Percentiles rank a stretch among this genome's conserved stretches.
Conservation (phyloP, 1,140 invertebrate genomes). For the Procambarus virginalis region DNA sequence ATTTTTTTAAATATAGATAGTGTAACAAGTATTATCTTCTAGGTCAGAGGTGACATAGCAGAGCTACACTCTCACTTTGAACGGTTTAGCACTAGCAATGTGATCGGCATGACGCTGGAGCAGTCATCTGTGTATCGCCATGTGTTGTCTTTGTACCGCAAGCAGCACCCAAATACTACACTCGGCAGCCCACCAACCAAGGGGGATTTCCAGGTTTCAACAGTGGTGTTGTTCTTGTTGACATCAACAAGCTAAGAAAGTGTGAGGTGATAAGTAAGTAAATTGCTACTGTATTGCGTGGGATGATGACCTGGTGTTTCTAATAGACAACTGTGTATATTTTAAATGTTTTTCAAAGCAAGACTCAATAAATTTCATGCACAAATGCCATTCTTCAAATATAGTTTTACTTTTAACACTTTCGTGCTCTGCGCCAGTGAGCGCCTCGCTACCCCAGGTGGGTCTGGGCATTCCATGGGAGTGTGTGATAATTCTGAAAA, state of each 20-base stretch:
- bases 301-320: no score
- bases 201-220: slow-evolving; percentile 85
- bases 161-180: slow-evolving; percentile 78
- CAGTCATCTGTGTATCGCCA: slow-evolving; percentile 88
- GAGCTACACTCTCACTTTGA: slow-evolving; percentile 83
- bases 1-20: no score
- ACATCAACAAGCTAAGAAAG: slow-evolving; percentile 82
- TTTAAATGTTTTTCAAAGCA: no score
- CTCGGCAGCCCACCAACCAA: slow-evolving; percentile 75
- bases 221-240: slow-evolving; percentile 85
- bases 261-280: slow-evolving; percentile 73
- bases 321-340: no score
- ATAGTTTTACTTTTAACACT: no score
- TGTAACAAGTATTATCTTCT: background rate
- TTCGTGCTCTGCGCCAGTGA: no score
- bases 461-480: no score
- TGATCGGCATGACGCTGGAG: slow-evolving; percentile 86
- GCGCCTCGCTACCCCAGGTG: no score
- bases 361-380: no score
- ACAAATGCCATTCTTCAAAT: no score
- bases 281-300: no score
- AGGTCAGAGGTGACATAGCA: slow-evolving; percentile 78
- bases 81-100: slow-evolving; percentile 73
- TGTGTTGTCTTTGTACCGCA: slow-evolving; percentile 82
- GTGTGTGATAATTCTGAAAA: no score